phyloP scores from a whole-genome alignment of 2,888 invertebrate species.

The Dryomyza anilis region DNA sequence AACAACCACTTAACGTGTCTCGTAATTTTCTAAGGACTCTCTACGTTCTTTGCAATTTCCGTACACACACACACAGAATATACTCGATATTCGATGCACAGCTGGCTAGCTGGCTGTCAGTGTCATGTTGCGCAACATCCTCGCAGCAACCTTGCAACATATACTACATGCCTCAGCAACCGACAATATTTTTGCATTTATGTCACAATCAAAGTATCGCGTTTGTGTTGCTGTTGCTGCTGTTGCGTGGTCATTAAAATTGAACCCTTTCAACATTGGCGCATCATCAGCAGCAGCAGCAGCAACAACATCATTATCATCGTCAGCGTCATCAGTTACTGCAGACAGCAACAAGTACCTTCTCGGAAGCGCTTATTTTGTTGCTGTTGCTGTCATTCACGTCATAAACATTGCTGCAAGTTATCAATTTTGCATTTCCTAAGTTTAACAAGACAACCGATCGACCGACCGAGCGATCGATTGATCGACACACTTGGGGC shows the following conservation, averaged over 20 bases:
- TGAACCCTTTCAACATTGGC: neutral
- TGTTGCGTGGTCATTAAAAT: neutral
- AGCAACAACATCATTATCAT: neutral
- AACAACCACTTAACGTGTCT: slow-evolving; percentile 12
- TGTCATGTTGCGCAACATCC: neutral
- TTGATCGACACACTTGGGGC: neutral
- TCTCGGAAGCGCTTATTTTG: neutral
- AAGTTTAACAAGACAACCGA: neutral
- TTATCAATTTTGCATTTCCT: slow-evolving; percentile 16
- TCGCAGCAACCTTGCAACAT: neutral
- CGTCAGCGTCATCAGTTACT: too few species aligned
- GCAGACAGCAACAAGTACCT: neutral
- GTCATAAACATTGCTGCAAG: slow-evolving; percentile 22
- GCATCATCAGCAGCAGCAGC: neutral
- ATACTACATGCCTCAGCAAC: neutral
- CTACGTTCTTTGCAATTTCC: neutral
- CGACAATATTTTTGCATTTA: slow-evolving; percentile 18
- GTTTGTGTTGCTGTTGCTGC: too few species aligned
- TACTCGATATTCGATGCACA: neutral
- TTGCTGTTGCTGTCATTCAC: slow-evolving; percentile 11
- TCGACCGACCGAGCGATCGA: neutral
- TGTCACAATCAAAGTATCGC: slow-evolving; percentile 21
- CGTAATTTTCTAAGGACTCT: neutral
- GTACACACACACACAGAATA: neutral
- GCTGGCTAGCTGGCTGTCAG: neutral